Conservation (phyloP, 2,797 vertebrate genomes). For the Etheostoma nigrum region DNA sequence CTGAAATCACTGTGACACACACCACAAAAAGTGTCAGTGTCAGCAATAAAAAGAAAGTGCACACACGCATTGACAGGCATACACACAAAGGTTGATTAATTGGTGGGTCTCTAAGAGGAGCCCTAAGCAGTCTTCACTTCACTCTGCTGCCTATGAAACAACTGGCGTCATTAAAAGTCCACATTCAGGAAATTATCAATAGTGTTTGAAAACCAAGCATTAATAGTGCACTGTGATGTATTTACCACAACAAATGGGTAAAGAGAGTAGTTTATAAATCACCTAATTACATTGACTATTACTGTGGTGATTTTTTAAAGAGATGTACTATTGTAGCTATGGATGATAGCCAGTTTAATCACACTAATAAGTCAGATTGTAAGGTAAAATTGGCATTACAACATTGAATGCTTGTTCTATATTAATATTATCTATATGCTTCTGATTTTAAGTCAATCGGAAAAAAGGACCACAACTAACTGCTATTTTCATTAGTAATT, state of each 20-base stretch:
- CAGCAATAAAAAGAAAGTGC: slow-evolving; percentile 40
- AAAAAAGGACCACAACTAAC: no score
- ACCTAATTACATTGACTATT: slow-evolving; percentile 22
- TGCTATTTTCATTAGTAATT: no score
- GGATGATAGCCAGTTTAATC: not conserved
- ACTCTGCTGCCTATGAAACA: slow-evolving; percentile 49
- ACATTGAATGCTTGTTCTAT: not conserved
- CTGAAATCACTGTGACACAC: slow-evolving; percentile 51
- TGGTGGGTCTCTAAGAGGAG: slow-evolving; percentile 28
- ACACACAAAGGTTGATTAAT: slow-evolving; percentile 52
- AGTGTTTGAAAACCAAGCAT: slow-evolving; percentile 39
- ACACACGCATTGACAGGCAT: slow-evolving; percentile 9
- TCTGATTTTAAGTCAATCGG: no score
- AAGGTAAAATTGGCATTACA: not conserved
- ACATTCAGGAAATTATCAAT: slow-evolving; percentile 46
- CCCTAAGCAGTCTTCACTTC: slow-evolving; percentile 39
- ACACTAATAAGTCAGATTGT: not conserved
- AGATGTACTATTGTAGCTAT: not conserved
- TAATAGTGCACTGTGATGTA: slow-evolving; percentile 32
- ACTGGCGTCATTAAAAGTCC: slow-evolving; percentile 62
- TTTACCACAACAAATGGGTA: slow-evolving; percentile 13
- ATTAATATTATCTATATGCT: not conserved
- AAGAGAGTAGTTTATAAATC: slow-evolving; percentile 21
- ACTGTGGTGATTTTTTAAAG: slow-evolving; percentile 10
- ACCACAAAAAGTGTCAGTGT: slow-evolving; percentile 42